Evolutionary conservation across 1,140 invertebrate species (phyloP).

Genomic region (Pogonognathellus flavescens): DNA sequence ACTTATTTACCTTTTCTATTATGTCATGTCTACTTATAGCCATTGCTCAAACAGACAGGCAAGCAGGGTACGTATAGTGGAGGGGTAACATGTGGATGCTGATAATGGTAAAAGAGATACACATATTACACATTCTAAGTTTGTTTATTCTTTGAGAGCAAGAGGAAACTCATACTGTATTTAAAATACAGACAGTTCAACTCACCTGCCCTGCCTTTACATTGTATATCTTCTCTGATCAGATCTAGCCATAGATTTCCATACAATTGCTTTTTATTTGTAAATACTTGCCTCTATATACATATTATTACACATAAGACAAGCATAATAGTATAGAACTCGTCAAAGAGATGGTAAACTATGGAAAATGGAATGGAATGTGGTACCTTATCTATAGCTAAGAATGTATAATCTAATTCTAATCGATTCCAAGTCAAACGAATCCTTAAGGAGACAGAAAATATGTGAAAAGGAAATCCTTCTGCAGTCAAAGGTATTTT

Average conservation of each 20-base stretch:
- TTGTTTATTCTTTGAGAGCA: conserved; percentile 37
- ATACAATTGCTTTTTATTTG: conserved; percentile 47
- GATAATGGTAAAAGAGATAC: conserved; percentile 1
- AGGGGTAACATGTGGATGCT: background rate
- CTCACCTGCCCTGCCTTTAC: conserved; percentile 41
- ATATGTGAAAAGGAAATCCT: conserved; percentile 43
- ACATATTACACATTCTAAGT: conserved; percentile 1
- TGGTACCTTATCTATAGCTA: background rate
- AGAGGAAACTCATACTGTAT: conserved; percentile 42
- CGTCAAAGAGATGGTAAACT: background rate
- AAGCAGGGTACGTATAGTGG: too few species aligned
- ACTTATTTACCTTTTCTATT: conserved; percentile 4
- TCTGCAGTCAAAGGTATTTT: background rate
- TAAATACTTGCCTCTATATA: background rate
- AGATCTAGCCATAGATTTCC: conserved; percentile 38
- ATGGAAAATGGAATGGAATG: conserved; percentile 42
- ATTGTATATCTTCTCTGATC: conserved; percentile 11
- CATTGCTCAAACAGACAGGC: too few species aligned
- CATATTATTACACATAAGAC: background rate
- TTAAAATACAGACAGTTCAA: conserved; percentile 35
- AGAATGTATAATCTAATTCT: conserved; percentile 49
- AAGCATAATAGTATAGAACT: conserved; percentile 11
- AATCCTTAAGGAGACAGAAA: background rate
- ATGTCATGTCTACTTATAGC: background rate
- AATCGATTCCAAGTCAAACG: conserved; percentile 29